Evolutionary conservation across 2,797 vertebrate genomes (phyloP), one percentile per base, ranked within the genome.

Genomic region (Setipinna tenuifilis): DNA sequence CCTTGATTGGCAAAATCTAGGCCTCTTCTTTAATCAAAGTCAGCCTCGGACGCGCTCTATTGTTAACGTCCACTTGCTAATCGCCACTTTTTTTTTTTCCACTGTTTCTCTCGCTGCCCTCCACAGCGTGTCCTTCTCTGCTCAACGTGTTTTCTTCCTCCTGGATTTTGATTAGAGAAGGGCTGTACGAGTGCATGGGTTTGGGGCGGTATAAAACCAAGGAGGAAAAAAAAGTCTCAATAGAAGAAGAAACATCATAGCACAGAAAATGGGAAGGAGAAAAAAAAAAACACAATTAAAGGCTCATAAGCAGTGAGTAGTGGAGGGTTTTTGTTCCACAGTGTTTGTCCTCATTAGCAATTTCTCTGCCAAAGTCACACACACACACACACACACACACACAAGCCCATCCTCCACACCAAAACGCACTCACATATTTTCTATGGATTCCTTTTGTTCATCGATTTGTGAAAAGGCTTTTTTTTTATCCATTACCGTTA

Each of bases 11-110:
- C 90, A 92, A 93, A 95, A 94, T 80, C 90, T 91, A 91, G 89
- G 87, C 90, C 94, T 94, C 93, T 94, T 94, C 93, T 94, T 93
- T 93, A 95, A 95, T 95, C 94, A 96, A 95, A 93, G 90, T 93
- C 93, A 90, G 93, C 91, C 94, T 94, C 91, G 92, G 91, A 85
- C 87, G 84, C 90, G 92, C 92, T 94, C 89, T 92, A 90, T 90
- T 93, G 92, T 93, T 93, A 94, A 95, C 95, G 94, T 93, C 92
- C 93, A 92, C 89, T 91, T 93, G 91, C 93, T 92, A 94, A 94
- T 88, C 89, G 88, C 87, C 88, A 88, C 91, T 94, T 89, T 83
- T 91, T 91, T 84, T 23, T 41, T 78, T 57, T 46, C 54, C 84
- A 82, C 84, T 54, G 68, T 41, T 41, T 81, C 61, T 83, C 31